These are phyloP conservation scores for Seira sanloemensis DNA, from an alignment of 2,888 invertebrate genomes.

Conservation along the genomic window DNA sequence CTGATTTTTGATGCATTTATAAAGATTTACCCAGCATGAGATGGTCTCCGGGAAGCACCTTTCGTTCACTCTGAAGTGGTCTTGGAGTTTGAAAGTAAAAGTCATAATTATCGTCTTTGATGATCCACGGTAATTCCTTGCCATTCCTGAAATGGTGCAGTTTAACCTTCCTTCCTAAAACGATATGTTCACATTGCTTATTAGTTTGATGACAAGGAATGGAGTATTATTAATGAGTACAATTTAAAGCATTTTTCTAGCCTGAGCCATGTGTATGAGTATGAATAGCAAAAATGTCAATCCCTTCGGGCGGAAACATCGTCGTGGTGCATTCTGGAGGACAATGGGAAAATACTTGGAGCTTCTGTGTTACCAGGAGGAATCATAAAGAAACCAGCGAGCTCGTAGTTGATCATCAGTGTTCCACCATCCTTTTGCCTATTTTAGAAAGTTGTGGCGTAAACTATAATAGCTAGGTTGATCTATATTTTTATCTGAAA, in stretches of 20 bases:
- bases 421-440: slow-evolving; percentile 28
- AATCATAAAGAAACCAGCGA: slow-evolving; percentile 20
- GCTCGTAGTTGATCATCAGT: slow-evolving; percentile 11
- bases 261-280: slow-evolving; percentile 24
- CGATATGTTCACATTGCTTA: too few species aligned
- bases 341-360: slow-evolving; percentile 23
- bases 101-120: slow-evolving; percentile 40
- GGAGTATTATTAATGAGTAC: too few species aligned
- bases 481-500: neutral
- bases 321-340: neutral
- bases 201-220: too few species aligned
- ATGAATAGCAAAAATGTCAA: slow-evolving; percentile 23
- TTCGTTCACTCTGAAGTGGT: slow-evolving; percentile 6
- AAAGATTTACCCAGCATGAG: slow-evolving; percentile 18
- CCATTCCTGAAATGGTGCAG: slow-evolving; percentile 37
- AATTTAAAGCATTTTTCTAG: neutral
- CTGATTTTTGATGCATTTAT: neutral
- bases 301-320: slow-evolving; percentile 19
- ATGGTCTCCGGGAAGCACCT: slow-evolving; percentile 50
- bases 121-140: slow-evolving; percentile 39
- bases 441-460: neutral
- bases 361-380: slow-evolving; percentile 27
- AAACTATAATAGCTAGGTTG: too few species aligned
- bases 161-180: slow-evolving; percentile 32
- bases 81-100: slow-evolving; percentile 32